Base-by-base conservation (phyloP, 2,797 vertebrate genomes). In the Oreonectes daqikongensis region DNA sequence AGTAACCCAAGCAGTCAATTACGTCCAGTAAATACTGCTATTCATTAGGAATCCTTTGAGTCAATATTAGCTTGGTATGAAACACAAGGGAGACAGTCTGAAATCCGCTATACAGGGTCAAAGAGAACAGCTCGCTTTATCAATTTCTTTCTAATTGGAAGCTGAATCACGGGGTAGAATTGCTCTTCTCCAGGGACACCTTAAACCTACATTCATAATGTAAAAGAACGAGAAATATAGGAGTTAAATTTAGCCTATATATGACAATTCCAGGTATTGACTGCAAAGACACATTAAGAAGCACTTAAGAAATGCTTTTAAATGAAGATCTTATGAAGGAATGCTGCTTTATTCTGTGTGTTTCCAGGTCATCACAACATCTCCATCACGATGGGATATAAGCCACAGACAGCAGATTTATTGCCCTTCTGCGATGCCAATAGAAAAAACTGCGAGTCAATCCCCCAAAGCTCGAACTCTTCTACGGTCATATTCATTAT, bases 401-500 rank as follows among this genome's bases (percentile, higher is more conserved):
- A 87, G 83, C 88, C 85, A 72, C 72, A 86, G 87, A 85, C 83
- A 86, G 84, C 79, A 75, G 75, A 90, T 82, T 83, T 79, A 87
- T 89, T 86, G 86, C 85, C 86, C 88, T 86, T 87, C 80, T 82
- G 81, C 78, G 80, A 84, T 89, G 83, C 85, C 85, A 90, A 88
- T 88, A 90, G 88, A 53, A 88, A 85, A 85, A 79, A 84, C 83
- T 44, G 82, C 84, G 69, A 84, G 79, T 83, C 87, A 85, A 86
- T 85, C 90, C 86, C 89, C 87, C 78, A 82, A 79, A 90, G 83
- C 84, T 82, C 75, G 83, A 84, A 79, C 82, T 83, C 82, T 80
- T 84, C 84, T 87, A 89, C 88, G 89, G 86, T 84, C 81, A 63
- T 79, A 86, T 90, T 91, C 88, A 92, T 89, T 91, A 92, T 91